These are phyloP conservation scores for Temnothorax curvispinosus DNA, from an alignment of 1,140 invertebrate species.

Conservation along the genomic window DNA sequence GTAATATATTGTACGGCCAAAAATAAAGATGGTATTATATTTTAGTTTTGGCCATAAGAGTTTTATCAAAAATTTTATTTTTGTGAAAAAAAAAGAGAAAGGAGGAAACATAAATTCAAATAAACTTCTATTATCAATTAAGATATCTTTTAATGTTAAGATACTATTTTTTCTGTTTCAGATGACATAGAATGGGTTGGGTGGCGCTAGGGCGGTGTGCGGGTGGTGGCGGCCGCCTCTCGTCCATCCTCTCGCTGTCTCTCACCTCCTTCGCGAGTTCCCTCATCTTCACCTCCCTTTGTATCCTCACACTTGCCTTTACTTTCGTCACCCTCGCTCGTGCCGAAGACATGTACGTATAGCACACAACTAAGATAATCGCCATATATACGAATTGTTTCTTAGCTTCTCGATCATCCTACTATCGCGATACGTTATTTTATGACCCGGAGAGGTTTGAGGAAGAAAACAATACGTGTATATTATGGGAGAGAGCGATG, in stretches of 20 bases:
- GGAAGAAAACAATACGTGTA: not conserved
- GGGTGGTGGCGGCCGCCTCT: conserved; percentile 84
- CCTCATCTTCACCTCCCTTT: conserved; percentile 81
- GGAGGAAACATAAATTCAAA: not conserved
- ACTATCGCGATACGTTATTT: not conserved
- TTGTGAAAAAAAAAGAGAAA: not conserved
- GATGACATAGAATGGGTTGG: conserved; percentile 86
- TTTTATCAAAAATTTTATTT: not conserved
- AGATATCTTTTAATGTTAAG: not conserved
- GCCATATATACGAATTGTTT: not conserved
- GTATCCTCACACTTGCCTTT: conserved; percentile 82
- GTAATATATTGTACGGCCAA: not conserved
- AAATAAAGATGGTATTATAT: not conserved
- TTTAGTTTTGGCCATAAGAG: not conserved
- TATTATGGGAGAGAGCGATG: not conserved
- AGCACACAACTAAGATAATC: conserved; percentile 16
- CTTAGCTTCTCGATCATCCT: conserved; percentile 60
- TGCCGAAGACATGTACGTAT: conserved; percentile 85
- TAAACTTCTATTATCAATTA: not conserved
- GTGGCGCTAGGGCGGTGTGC: conserved; percentile 85
- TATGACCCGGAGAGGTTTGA: not conserved
- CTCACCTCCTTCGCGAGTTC: conserved; percentile 84
- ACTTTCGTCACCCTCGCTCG: conserved; percentile 82
- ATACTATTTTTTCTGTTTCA: conserved; percentile 79
- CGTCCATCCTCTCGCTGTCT: conserved; percentile 85